Percentiles rank a stretch among this genome's conserved stretches.
Evolutionary conservation across 2,888 invertebrate genomes (phyloP).

Genomic region (Nudaria mundana): DNA sequence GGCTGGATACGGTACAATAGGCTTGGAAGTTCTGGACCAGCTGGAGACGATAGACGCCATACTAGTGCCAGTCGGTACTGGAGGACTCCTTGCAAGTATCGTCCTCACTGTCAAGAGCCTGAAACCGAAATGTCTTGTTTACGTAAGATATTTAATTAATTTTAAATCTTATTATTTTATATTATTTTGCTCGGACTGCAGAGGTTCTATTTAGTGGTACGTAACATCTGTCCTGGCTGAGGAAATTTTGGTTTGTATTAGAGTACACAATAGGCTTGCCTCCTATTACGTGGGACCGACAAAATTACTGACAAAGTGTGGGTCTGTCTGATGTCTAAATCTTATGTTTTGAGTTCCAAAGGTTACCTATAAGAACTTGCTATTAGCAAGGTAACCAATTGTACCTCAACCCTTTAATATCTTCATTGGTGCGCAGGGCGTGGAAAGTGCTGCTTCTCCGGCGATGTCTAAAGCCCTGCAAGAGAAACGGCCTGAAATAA

Average conservation of each 20-base stretch:
- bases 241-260: no score
- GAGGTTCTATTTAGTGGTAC: no score
- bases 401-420: not conserved
- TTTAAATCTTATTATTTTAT: no score
- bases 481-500: conserved; percentile 84
- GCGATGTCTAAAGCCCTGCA: conserved; percentile 86
- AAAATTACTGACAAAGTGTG: no score
- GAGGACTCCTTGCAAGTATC: conserved; percentile 45
- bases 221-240: no score
- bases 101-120: conserved; percentile 49
- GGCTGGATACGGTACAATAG: conserved; percentile 52
- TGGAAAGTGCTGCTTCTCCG: conserved; percentile 91
- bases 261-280: no score
- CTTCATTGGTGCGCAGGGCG: conserved; percentile 79
- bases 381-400: no score
- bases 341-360: no score
- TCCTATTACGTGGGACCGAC: no score
- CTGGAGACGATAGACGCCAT: conserved; percentile 48
- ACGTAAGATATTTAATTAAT: conserved; percentile 34
- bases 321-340: no score
- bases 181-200: no score
- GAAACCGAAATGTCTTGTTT: conserved; percentile 49
- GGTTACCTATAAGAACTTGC: no score
- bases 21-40: conserved; percentile 47
- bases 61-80: conserved; percentile 51